Conservation (phyloP, 2,888 invertebrate species). For the Crepidodera aurea region DNA sequence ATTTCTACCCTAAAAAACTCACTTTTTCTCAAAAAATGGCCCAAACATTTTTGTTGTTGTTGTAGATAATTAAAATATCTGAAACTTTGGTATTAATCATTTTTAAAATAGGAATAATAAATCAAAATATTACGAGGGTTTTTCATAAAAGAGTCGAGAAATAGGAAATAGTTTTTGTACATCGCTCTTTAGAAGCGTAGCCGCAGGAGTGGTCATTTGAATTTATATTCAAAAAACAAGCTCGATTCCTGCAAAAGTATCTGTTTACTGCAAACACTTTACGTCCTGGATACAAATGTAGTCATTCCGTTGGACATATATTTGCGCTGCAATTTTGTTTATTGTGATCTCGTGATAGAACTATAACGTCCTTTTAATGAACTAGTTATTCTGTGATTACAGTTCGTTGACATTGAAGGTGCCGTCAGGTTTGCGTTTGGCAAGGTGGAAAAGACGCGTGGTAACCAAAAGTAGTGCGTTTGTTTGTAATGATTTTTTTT, state of each 20-base stretch:
- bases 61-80: no score
- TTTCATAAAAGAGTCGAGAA: no score
- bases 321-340: neutral
- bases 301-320: neutral
- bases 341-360: conserved; percentile 7
- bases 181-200: no score
- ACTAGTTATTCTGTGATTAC: conserved; percentile 11
- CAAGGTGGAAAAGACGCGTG: neutral
- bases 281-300: neutral
- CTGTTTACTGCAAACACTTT: no score
- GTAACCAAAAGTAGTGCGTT: conserved; percentile 5
- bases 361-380: conserved; percentile 13
- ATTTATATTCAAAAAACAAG: conserved; percentile 1
- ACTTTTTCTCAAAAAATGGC: no score
- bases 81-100: no score
- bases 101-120: no score
- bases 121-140: no score
- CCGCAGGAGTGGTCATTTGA: neutral
- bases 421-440: conserved; percentile 10
- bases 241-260: neutral
- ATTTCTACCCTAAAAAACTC: no score
- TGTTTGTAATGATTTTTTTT: no score
- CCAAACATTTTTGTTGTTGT: no score
- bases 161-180: no score
- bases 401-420: conserved; percentile 20